phyloP scores from a whole-genome alignment of 1,140 invertebrate genomes.

The Sitobion miscanthi region DNA sequence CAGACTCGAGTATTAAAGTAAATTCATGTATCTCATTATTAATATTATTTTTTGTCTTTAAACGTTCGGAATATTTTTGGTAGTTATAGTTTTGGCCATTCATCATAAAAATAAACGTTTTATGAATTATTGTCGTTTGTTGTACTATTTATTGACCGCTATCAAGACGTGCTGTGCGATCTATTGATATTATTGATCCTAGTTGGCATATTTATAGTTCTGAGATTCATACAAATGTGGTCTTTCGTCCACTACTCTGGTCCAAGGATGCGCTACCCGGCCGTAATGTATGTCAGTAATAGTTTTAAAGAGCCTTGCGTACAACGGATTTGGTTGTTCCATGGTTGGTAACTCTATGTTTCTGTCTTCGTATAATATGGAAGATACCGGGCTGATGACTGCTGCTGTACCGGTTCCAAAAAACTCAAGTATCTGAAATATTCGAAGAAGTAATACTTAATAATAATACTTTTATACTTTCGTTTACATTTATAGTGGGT shows the following conservation, averaged over 20 bases:
- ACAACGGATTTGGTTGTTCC: constrained; percentile 71
- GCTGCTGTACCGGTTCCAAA: constrained; percentile 96
- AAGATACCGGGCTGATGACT: constrained; percentile 86
- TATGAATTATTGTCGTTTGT: neutral
- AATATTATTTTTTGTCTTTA: neutral
- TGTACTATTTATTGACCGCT: neutral
- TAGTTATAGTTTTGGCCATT: neutral
- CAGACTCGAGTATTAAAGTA: neutral
- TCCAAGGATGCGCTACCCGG: constrained; percentile 78
- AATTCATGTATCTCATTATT: neutral
- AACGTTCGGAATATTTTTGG: neutral
- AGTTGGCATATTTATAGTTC: constrained; percentile 29
- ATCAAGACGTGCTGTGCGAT: neutral
- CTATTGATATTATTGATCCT: neutral
- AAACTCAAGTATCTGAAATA: constrained; percentile 82
- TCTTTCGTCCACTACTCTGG: constrained; percentile 57
- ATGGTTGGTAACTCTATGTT: constrained; percentile 77
- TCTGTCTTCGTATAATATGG: constrained; percentile 76
- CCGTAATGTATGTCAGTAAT: constrained; percentile 89
- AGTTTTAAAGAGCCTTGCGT: constrained; percentile 73
- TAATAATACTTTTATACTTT: neutral
- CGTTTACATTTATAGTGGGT: too few relatives aligned
- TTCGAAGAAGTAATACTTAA: neutral
- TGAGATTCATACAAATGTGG: constrained; percentile 37
- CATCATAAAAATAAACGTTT: neutral